These are phyloP conservation scores for Eubucco bourcierii DNA, from an alignment of 2,113 vertebrate genomes.

Conservation along the genomic window DNA sequence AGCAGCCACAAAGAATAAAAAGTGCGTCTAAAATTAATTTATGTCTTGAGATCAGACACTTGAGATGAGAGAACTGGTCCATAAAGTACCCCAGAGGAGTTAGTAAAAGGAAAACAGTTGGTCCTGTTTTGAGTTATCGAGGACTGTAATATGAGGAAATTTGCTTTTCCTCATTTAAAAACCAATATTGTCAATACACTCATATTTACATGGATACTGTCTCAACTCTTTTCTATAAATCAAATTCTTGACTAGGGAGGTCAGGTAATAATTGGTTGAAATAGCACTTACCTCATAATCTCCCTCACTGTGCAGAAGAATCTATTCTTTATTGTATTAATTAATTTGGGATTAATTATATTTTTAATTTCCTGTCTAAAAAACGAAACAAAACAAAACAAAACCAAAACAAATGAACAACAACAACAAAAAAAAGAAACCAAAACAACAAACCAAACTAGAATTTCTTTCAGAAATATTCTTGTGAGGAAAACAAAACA, in stretches of 20 bases:
- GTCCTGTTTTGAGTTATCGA: conserved; percentile 42
- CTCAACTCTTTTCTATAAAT: conserved; percentile 47
- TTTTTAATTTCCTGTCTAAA: background rate
- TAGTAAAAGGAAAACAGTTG: conserved; percentile 68
- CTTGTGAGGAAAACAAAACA: background rate
- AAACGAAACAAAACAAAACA: background rate
- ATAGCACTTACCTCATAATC: conserved; percentile 27
- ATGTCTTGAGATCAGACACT: conserved; percentile 72
- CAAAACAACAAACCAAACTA: background rate
- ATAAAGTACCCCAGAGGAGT: conserved; percentile 69
- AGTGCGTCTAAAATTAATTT: conserved; percentile 78
- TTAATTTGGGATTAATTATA: conserved; percentile 37
- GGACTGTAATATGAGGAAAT: conserved; percentile 23
- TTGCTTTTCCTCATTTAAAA: conserved; percentile 21
- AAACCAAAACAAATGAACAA: no score
- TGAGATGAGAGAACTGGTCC: conserved; percentile 72
- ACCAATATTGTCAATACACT: background rate
- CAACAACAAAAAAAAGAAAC: background rate
- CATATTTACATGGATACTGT: conserved; percentile 44
- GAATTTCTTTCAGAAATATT: background rate
- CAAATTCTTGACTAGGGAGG: conserved; percentile 22
- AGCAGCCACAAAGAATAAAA: conserved; percentile 73
- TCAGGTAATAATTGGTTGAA: conserved; percentile 41
- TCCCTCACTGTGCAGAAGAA: background rate
- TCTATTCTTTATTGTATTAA: conserved; percentile 15